Evolutionary conservation across 2,113 vertebrate species (phyloP), one percentile per base, ranked within the genome.

Genomic region (Bolborhynchus lineola): DNA sequence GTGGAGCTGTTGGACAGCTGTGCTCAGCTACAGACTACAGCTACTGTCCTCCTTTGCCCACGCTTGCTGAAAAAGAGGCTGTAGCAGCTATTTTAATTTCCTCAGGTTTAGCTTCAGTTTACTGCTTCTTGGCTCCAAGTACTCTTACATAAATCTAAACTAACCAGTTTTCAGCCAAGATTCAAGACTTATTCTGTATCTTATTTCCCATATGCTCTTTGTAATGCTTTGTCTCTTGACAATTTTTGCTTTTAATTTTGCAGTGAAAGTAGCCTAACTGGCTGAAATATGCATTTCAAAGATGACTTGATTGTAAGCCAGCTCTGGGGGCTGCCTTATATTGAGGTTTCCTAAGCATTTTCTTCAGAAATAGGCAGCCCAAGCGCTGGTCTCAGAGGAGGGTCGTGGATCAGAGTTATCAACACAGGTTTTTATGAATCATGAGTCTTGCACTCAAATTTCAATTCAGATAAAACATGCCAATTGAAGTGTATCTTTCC

Each of bases 401-500:
- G 60, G 79, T 52, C 3, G 2, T 1, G 11, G 69, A 37, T 82
- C 89, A 88, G 82, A 96, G 74, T 82, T 79, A 91, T 92, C 91
- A 92, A 6, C 26, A 7, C 76, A 90, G 74, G n/a, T 31, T 86
- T 94, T 93, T 78, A 50, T 35, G 80, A 88, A 94, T 86, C 47
- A 60, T 2, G 28, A 95, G 75, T 31, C 80, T 77, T 18, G 52
- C 86, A 86, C 84, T 96, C 60, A 37, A 87, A 93, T 96, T 96
- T 91, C 86, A 86, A 18, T 94, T 91, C 77, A 85, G 85, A 86
- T 93, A 92, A 93, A 96, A 87, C 60, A 55, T 42, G 42, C 65
- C 79, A 62, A 21, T 60, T 78, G 93, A 81, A 96, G 91, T 62
- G 83, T 72, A 87, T 80, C 67, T 91, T 85, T 60, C 93, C 57